phyloP scores from a whole-genome alignment of 2,888 invertebrate species.

The Sarcophaga caerulescens region DNA sequence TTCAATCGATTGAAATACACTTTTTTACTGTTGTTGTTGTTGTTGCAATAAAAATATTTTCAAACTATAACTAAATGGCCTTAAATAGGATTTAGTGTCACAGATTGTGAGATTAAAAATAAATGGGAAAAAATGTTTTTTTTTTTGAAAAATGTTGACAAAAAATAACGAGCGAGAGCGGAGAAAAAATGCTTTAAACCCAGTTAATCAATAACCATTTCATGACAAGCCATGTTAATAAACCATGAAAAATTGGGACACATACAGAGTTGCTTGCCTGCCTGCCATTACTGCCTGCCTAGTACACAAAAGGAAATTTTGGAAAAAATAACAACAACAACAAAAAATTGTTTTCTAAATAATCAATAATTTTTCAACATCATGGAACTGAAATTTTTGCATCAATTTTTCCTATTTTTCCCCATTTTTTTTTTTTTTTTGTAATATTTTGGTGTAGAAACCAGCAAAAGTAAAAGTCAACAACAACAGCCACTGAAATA shows the following conservation, averaged over 20 bases:
- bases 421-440: constrained; percentile 7
- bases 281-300: constrained; percentile 17
- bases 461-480: constrained; percentile 63
- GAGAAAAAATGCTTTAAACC: constrained; percentile 11
- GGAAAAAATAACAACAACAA: background rate
- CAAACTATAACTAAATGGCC: constrained; percentile 7
- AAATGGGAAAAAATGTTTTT: background rate
- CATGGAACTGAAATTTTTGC: background rate
- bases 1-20: no score
- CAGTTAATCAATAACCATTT: constrained; percentile 60
- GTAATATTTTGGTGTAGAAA: background rate
- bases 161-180: background rate
- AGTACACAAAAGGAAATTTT: background rate
- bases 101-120: background rate
- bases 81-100: constrained; percentile 17
- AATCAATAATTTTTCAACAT: constrained; percentile 58
- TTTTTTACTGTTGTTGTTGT: background rate
- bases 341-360: constrained; percentile 39
- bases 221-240: constrained; percentile 58
- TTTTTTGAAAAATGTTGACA: background rate
- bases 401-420: background rate
- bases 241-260: constrained; percentile 63
- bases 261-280: constrained; percentile 62
- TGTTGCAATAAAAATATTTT: background rate
- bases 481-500: constrained; percentile 52